Base-by-base conservation (phyloP, 2,888 invertebrate species). In the Mythimna lalbum region DNA sequence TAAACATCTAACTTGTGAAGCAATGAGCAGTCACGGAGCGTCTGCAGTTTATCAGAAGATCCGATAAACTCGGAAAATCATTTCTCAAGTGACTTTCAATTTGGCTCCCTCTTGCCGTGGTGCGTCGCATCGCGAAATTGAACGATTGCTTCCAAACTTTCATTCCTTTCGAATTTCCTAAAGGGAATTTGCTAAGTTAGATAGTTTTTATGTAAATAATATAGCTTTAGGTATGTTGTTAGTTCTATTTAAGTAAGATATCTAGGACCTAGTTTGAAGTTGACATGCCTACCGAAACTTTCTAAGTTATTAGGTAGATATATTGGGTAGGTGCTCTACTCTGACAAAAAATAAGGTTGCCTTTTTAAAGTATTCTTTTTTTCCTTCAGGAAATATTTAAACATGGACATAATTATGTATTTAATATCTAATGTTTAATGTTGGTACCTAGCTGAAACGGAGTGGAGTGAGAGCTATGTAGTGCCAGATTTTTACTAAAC, bases 31-130 rank as follows among this genome's bases (percentile, higher is more conserved):
- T 79, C 66, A 64, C 69, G 66, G 63, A 69, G 56, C 65, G 74
- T 78, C 69, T 78, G 69, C 74, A 78, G 78, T 78, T 79, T 78
- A 66, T 78, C 77, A 68, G 71, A 71, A 71, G 65, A 81, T 73
- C 73, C 74, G 76, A 87, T 86, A 84, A 86, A 87, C 82, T 84
- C 74, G 70, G 78, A 78, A 86, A 88, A 89, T 86, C 84, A 89
- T 90, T 90, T 88, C 86, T 90, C 89, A 88, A 89, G 88, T 90
- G 89, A 88, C 88, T 88, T 90, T 89, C 88, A 87, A 88, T 90
- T 90, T 85, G 82, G 81, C 76, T 84, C 82, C 87, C 84, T 78
- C 76, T 43, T 74, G 77, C 79, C 81, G 78, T 76, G 73, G 80
- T 78, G 81, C 82, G 80, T 80, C 69, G 73, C 78, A 81, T 83